Base-by-base conservation (phyloP, 2,888 invertebrate species). In the Lycia hirtaria region DNA sequence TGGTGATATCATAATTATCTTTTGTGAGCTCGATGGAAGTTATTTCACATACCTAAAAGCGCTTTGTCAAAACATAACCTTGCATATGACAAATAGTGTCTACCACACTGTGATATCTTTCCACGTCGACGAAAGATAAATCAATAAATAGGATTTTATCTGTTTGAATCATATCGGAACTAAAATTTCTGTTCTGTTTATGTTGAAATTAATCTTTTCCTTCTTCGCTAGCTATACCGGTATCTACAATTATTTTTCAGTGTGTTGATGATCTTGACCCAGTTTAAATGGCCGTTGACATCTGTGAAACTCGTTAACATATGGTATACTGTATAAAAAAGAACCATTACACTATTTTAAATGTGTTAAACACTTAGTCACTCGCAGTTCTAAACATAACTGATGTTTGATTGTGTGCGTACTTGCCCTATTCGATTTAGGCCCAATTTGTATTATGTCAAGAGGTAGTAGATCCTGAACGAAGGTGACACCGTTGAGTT, bases 211-310 rank as follows among this genome's bases (percentile, higher is more conserved):
- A 3, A 15, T 14, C 6, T 9, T 35, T 35, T 35, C 10, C 10
- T 35, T 17, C 4, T 4, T 7, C 9, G 35, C 35, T 17, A 30
- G 3, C 10, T 30, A 5, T 32, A 35, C 17, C 10, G 14, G 14
- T 2, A 15, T 9, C 15, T 33, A 33, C 33, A 45, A 14, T n/a
- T 33, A 24, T 33, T 32, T 40, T 40, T 50, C 44, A 28, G 43
- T 45, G 43, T 45, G 35, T 43, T 53, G 17, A 45, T 38, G 53
- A 47, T 30, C 38, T 54, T 54, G 47, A 15, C 45, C 53, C n/a
- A 54, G 32, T 32, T 38, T 17, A 24, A n/a, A 35, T 41, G 12
- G 52, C 26, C 28, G 22, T 12, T 45, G 47, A 54, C 24, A 40
- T 47, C 45, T 54, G 53, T 20, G 14, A 14, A 9, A 24, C 38